A percentile compares a stretch with the other conserved stretches of the same genome.
These are phyloP conservation scores for Trissolcus japonicus DNA, from an alignment of 2,888 invertebrate genomes.

Conservation along the genomic window DNA sequence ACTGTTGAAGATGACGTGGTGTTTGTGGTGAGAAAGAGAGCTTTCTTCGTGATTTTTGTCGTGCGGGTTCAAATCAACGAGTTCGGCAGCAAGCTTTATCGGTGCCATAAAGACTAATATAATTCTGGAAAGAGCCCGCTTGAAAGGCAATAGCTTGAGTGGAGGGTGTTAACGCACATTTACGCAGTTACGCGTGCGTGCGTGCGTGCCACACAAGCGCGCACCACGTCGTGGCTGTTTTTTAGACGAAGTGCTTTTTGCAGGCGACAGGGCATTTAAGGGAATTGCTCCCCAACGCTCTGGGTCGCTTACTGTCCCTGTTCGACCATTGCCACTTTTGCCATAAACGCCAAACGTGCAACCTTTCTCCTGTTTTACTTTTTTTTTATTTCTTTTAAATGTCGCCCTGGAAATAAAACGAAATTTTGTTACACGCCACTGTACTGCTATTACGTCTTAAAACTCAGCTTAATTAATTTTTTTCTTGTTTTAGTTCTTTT, in stretches of 20 bases:
- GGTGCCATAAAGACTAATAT: slow-evolving; percentile 71
- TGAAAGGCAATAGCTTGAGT: slow-evolving; percentile 67
- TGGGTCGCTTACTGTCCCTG: slow-evolving; percentile 57
- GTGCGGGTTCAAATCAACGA: slow-evolving; percentile 60
- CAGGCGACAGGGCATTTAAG: slow-evolving; percentile 74
- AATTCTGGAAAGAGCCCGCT: slow-evolving; percentile 65
- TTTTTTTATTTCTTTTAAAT: slow-evolving; percentile 38
- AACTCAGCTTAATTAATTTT: not conserved
- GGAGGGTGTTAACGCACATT: slow-evolving; percentile 62
- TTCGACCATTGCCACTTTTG: slow-evolving; percentile 49
- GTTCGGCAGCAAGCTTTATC: slow-evolving; percentile 72
- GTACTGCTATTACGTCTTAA: slow-evolving; percentile 8
- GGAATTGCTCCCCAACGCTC: slow-evolving; percentile 74
- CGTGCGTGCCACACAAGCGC: slow-evolving; percentile 49
- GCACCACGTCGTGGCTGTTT: slow-evolving; percentile 64
- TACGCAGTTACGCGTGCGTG: slow-evolving; percentile 58
- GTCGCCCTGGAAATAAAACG: slow-evolving; percentile 22
- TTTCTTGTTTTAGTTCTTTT: not conserved
- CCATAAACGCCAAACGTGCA: slow-evolving; percentile 51
- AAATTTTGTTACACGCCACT: slow-evolving; percentile 19
- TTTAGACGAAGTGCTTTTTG: slow-evolving; percentile 75
- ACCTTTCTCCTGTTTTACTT: slow-evolving; percentile 48
- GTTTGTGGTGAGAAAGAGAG: slow-evolving; percentile 39
- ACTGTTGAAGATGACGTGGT: slow-evolving; percentile 29
- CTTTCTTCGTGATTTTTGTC: slow-evolving; percentile 54